Percentiles rank a stretch among this genome's conserved stretches.
Evolutionary conservation across 1,140 invertebrate species (phyloP).

Genomic region (Drosophila subpulchrella): DNA sequence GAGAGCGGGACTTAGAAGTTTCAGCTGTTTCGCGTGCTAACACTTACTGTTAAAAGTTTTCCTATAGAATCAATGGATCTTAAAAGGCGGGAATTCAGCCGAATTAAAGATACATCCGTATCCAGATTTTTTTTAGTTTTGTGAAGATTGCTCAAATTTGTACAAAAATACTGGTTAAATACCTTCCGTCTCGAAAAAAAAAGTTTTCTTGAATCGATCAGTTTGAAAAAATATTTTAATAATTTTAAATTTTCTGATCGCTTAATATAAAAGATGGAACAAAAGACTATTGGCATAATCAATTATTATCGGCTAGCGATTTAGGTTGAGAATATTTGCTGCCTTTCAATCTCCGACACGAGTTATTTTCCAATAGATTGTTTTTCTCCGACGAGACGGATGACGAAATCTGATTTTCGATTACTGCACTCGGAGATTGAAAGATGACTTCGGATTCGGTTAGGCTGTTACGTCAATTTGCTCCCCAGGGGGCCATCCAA

Average conservation of each 20-base stretch:
- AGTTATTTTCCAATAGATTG: slow-evolving; percentile 45
- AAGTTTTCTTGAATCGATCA: too few species aligned
- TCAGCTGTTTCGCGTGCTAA: background rate
- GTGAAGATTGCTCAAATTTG: too few species aligned
- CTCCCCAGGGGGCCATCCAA: slow-evolving; percentile 34
- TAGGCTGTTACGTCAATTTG: slow-evolving; percentile 57
- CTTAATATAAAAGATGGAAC: too few species aligned
- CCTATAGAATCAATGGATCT: background rate
- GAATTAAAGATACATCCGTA: too few species aligned
- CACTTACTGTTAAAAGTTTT: slow-evolving; percentile 12
- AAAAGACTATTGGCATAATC: too few species aligned
- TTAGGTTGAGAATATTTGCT: background rate
- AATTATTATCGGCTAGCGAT: background rate
- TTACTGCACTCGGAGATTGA: slow-evolving; percentile 40
- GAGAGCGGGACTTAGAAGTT: slow-evolving; percentile 49
- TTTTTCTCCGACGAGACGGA: slow-evolving; percentile 37
- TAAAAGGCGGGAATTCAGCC: too few species aligned
- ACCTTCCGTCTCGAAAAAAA: too few species aligned
- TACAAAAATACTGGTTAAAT: too few species aligned
- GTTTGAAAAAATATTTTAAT: too few species aligned
- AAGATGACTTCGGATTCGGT: slow-evolving; percentile 17
- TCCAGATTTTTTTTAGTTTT: too few species aligned
- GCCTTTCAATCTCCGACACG: slow-evolving; percentile 1
- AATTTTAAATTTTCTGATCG: too few species aligned
- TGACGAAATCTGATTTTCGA: slow-evolving; percentile 63